Conservation (phyloP, 1,140 invertebrate species). For the Oedothorax gibbosus region DNA sequence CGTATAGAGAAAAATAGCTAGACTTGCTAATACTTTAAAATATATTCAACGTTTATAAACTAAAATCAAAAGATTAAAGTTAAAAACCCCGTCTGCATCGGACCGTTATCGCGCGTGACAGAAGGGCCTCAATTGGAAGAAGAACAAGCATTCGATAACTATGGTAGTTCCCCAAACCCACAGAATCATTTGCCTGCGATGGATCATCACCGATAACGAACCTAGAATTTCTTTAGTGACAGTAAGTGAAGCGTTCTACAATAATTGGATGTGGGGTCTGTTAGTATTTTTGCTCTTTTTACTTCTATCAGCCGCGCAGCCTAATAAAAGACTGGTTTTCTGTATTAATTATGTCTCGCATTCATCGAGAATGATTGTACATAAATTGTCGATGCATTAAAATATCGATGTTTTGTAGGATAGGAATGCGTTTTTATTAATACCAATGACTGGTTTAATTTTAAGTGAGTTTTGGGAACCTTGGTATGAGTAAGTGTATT, state of each 20-base stretch:
- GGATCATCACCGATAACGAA: conserved; percentile 42
- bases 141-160: not conserved
- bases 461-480: not conserved
- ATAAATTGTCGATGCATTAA: not conserved
- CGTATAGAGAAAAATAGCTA: too few species aligned
- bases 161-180: not conserved
- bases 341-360: conserved; percentile 25
- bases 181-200: conserved; percentile 35
- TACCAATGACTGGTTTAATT: conserved; percentile 21
- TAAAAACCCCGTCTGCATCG: conserved; percentile 16
- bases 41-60: too few species aligned
- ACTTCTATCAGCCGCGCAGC: not conserved
- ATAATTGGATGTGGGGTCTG: conserved; percentile 44
- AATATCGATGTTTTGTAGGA: not conserved
- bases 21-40: too few species aligned
- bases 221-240: conserved; percentile 31
- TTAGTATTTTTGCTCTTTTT: conserved; percentile 29
- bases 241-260: conserved; percentile 34
- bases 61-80: not conserved
- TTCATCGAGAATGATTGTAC: not conserved
- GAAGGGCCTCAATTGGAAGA: conserved; percentile 16
- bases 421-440: not conserved
- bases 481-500: too few species aligned
- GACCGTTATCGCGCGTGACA: conserved; percentile 20
- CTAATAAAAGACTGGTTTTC: conserved; percentile 18